These are phyloP conservation scores for Hipparchia sbordonii DNA, from an alignment of 2,888 invertebrate genomes.

Conservation along the genomic window DNA sequence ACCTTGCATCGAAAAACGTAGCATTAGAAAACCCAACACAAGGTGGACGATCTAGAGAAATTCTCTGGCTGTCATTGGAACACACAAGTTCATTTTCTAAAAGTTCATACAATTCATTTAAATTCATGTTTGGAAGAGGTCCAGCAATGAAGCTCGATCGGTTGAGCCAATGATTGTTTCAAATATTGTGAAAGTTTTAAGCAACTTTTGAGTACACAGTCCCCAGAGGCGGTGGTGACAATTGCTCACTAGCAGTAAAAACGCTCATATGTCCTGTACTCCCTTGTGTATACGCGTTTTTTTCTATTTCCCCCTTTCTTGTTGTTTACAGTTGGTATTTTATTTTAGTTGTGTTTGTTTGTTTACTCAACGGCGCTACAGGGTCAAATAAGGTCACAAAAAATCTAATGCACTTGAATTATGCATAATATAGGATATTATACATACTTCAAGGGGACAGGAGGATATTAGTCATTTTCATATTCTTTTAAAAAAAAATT, in stretches of 20 bases:
- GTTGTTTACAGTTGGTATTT: conserved; percentile 48
- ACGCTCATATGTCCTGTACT: conserved; percentile 49
- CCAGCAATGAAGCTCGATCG: too few species aligned
- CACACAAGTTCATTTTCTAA: too few species aligned
- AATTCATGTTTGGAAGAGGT: too few species aligned
- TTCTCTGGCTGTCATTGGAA: too few species aligned
- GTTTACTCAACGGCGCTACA: conserved; percentile 32
- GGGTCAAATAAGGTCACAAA: conserved; percentile 9
- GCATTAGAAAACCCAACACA: too few species aligned
- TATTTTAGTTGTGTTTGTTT: conserved; percentile 44
- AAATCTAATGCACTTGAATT: not conserved
- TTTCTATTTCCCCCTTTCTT: conserved; percentile 46
- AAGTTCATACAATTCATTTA: too few species aligned
- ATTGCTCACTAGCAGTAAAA: conserved; percentile 53
- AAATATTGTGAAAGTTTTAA: conserved; percentile 18
- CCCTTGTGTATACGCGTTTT: conserved; percentile 47
- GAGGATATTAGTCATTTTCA: too few species aligned
- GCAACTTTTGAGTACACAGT: conserved; percentile 25
- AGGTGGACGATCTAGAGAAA: too few species aligned
- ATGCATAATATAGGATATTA: not conserved
- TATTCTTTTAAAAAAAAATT: too few species aligned
- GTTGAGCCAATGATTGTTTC: not conserved
- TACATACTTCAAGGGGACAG: not conserved
- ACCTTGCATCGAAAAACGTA: too few species aligned
- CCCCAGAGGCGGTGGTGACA: conserved; percentile 58